Percentiles rank a stretch among this genome's conserved stretches.
Evolutionary conservation across 2,797 vertebrate genomes (phyloP).

Genomic region (Pangasius krempfi): DNA sequence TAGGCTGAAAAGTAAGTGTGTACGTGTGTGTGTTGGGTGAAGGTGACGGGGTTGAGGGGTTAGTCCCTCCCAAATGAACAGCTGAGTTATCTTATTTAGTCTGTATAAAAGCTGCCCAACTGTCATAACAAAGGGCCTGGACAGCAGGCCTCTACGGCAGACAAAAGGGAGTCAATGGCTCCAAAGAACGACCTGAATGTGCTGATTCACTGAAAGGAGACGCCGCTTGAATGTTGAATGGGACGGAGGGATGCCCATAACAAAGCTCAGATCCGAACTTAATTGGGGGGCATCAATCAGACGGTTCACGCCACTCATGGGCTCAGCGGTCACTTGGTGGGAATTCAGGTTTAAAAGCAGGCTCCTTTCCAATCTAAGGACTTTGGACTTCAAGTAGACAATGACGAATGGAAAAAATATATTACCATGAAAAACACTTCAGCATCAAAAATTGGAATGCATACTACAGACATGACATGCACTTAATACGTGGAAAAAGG

Average conservation of each 20-base stretch:
- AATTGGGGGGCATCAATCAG: slow-evolving; percentile 51
- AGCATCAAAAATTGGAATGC: neutral
- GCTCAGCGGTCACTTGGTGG: slow-evolving; percentile 13
- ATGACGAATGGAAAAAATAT: slow-evolving; percentile 2
- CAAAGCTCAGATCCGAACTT: slow-evolving; percentile 67
- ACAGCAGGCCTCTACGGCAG: slow-evolving; percentile 68
- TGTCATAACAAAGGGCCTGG: slow-evolving; percentile 80
- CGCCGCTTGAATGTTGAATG: slow-evolving; percentile 65
- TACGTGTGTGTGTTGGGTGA: slow-evolving; percentile 41
- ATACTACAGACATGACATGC: neutral
- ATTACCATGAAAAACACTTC: neutral
- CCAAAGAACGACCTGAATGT: slow-evolving; percentile 65
- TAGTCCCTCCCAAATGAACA: slow-evolving; percentile 78
- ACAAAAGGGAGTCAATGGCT: slow-evolving; percentile 71
- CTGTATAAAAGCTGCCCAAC: slow-evolving; percentile 80
- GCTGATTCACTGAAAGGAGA: slow-evolving; percentile 66
- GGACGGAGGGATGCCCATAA: slow-evolving; percentile 64
- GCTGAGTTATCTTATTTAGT: slow-evolving; percentile 81
- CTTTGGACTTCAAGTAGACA: slow-evolving; percentile 37
- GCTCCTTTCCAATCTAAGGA: neutral
- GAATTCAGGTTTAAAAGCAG: slow-evolving; percentile 24
- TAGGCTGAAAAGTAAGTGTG: slow-evolving; percentile 29
- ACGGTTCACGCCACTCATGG: slow-evolving; percentile 17
- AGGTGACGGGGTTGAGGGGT: slow-evolving; percentile 68
- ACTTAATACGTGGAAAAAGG: neutral